Evolutionary conservation across 2,797 vertebrate species (phyloP).

Genomic region (Galagoides demidoff): DNA sequence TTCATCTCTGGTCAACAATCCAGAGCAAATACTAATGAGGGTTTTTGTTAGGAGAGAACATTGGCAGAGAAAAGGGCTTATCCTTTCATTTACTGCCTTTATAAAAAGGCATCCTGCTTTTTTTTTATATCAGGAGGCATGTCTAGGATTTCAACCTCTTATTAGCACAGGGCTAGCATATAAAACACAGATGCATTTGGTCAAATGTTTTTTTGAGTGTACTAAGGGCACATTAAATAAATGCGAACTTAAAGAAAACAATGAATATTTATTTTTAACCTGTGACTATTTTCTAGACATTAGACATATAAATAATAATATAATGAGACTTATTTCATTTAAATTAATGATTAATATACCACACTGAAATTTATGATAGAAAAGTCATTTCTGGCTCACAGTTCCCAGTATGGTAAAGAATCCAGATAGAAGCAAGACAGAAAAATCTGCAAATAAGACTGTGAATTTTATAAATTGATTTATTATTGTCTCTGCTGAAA

Average conservation of each 20-base stretch:
- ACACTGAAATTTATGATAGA: not conserved
- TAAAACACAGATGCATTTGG: not conserved
- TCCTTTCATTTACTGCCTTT: not conserved
- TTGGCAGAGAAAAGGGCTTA: not conserved
- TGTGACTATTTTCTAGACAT: not conserved
- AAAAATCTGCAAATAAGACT: not conserved
- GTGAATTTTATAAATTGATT: not conserved
- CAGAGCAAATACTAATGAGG: not conserved
- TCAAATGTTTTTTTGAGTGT: slow-evolving; percentile 19
- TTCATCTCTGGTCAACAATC: not conserved
- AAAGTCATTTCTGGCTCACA: not conserved
- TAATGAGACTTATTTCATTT: not conserved
- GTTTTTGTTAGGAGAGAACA: not conserved
- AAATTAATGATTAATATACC: not conserved
- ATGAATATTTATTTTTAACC: not conserved
- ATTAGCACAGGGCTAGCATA: not conserved
- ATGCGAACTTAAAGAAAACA: not conserved
- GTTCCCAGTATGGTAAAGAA: not conserved
- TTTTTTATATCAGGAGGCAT: not conserved
- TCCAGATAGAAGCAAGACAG: not conserved
- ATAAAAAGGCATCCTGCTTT: not conserved
- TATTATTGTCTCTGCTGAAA: not conserved
- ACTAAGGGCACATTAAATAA: not conserved
- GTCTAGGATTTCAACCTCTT: not conserved
- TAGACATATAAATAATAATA: not conserved